These are phyloP conservation scores for Setophaga coronata DNA, from an alignment of 2,113 vertebrate genomes.

Conservation along the genomic window DNA sequence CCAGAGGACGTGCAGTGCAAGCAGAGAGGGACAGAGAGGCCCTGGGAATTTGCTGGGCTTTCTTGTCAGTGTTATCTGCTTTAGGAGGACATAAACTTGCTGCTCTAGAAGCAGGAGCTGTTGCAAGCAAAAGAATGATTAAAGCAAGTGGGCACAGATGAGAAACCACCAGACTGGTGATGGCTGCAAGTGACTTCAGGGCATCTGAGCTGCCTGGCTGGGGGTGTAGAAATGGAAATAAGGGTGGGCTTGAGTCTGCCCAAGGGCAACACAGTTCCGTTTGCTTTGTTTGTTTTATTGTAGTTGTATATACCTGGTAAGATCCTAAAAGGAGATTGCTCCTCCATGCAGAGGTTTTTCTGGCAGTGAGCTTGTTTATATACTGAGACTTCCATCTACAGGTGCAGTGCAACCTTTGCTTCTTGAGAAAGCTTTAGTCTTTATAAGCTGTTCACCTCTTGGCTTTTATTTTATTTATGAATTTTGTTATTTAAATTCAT, in stretches of 20 bases:
- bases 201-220: neutral
- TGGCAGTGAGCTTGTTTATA: neutral
- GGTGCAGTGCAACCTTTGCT: neutral
- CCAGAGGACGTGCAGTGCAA: fast-evolving
- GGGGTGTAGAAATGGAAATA: neutral
- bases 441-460: neutral
- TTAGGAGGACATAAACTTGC: neutral
- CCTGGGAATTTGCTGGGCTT: neutral
- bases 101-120: neutral
- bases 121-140: neutral
- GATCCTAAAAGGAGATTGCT: neutral
- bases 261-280: neutral
- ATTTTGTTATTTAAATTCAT: neutral
- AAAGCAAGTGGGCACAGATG: neutral
- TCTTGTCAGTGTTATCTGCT: neutral
- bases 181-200: neutral
- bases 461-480: neutral
- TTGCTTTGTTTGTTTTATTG: neutral
- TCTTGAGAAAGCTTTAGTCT: neutral
- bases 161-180: neutral
- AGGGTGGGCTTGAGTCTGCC: neutral
- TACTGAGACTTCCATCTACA: conserved; percentile 26
- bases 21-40: neutral
- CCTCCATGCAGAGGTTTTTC: neutral
- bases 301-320: neutral